Evolutionary conservation across 2,888 invertebrate species (phyloP).

Genomic region (Laspeyria flexula): DNA sequence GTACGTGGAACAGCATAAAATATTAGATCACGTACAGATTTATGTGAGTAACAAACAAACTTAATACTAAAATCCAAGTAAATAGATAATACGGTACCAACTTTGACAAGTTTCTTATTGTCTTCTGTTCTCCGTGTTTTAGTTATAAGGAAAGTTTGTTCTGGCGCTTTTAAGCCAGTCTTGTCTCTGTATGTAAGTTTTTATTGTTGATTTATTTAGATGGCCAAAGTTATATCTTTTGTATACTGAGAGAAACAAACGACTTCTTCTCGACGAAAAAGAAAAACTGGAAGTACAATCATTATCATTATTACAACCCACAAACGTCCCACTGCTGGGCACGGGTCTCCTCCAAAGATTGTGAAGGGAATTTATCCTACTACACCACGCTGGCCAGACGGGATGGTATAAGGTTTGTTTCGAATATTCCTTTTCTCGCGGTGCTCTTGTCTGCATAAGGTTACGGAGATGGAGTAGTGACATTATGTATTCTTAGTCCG

Average conservation of each 20-base stretch:
- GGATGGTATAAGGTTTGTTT: too few species aligned
- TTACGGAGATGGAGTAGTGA: too few species aligned
- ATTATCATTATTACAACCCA: too few species aligned
- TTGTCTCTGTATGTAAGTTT: neutral
- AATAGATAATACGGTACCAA: neutral
- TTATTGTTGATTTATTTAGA: neutral
- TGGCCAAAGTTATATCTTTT: neutral
- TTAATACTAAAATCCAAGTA: neutral
- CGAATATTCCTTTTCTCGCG: too few species aligned
- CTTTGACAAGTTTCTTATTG: neutral
- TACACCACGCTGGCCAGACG: too few species aligned
- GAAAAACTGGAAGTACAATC: too few species aligned
- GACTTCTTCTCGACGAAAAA: too few species aligned
- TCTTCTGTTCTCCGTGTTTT: neutral
- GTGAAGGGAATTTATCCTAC: too few species aligned
- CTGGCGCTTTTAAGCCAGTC: neutral
- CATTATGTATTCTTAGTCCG: too few species aligned
- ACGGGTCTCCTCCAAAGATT: too few species aligned
- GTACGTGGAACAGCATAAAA: constrained; percentile 9
- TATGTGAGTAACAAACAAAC: neutral
- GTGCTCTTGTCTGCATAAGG: too few species aligned
- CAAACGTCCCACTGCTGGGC: too few species aligned
- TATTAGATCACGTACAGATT: constrained; percentile 3
- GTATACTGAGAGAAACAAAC: neutral
- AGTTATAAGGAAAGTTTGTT: neutral